These are phyloP conservation scores for Apis laboriosa DNA, from an alignment of 1,140 invertebrate genomes.

Conservation along the genomic window DNA sequence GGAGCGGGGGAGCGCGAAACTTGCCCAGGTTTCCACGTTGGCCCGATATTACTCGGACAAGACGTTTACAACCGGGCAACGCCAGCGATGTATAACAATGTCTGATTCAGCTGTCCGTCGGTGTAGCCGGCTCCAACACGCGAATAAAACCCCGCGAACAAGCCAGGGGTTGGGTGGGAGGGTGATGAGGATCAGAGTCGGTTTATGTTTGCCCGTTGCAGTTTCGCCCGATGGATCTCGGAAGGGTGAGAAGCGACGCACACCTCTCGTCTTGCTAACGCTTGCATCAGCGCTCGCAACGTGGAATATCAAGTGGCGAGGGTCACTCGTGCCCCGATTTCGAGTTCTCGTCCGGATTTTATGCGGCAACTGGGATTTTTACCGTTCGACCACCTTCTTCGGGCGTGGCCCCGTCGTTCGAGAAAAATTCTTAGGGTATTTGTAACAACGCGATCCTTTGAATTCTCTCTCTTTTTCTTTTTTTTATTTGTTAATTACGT, in stretches of 20 bases:
- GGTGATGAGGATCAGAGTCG: constrained; percentile 50
- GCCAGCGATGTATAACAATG: constrained; percentile 51
- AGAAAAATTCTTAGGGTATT: too few relatives aligned
- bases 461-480: too few relatives aligned
- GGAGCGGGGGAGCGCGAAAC: neutral
- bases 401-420: neutral
- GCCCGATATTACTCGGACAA: constrained; percentile 48
- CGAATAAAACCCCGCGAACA: constrained; percentile 59
- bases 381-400: neutral
- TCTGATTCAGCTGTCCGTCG: constrained; percentile 61
- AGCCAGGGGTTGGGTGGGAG: neutral
- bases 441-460: neutral
- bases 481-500: too few relatives aligned
- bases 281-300: constrained; percentile 70
- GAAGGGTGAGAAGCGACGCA: constrained; percentile 9
- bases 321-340: constrained; percentile 57
- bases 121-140: constrained; percentile 25
- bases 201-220: constrained; percentile 60
- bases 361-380: constrained; percentile 54
- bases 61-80: constrained; percentile 55
- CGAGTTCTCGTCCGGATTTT: constrained; percentile 47
- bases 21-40: constrained; percentile 2
- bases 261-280: constrained; percentile 28
- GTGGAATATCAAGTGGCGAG: constrained; percentile 70
- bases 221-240: constrained; percentile 23